phyloP scores from a whole-genome alignment of 2,888 invertebrate genomes.

The Pyrgus malvae region DNA sequence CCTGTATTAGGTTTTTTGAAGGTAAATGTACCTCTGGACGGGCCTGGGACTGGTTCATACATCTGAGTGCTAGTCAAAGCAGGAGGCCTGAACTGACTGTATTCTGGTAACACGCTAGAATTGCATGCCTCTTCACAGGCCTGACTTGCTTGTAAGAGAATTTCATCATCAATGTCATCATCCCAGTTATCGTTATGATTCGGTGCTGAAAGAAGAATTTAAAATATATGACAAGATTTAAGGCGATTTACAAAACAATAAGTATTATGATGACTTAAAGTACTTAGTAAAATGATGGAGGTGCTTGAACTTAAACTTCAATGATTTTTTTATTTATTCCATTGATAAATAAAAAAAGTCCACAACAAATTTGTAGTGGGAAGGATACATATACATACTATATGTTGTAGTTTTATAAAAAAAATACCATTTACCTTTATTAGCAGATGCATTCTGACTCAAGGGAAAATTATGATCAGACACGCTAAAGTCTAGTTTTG shows the following conservation, averaged over 20 bases:
- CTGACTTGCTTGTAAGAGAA: conserved; percentile 71
- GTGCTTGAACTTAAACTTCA: too few relatives aligned
- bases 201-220: conserved; percentile 17
- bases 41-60: conserved; percentile 47
- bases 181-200: conserved; percentile 60
- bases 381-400: neutral
- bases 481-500: conserved; percentile 65
- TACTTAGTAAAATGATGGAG: too few relatives aligned
- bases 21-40: conserved; percentile 52
- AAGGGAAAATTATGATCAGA: conserved; percentile 73
- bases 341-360: too few relatives aligned
- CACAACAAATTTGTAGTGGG: too few relatives aligned
- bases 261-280: too few relatives aligned
- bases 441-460: conserved; percentile 59
- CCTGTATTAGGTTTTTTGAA: conserved; percentile 61
- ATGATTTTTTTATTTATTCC: neutral
- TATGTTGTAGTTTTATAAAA: neutral
- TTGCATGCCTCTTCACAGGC: conserved; percentile 67
- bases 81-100: conserved; percentile 66
- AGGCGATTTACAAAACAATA: neutral
- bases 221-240: neutral
- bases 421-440: conserved; percentile 50
- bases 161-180: conserved; percentile 74
- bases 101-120: conserved; percentile 55
- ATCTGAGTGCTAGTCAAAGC: conserved; percentile 66